These are phyloP conservation scores for Drosophila kohkoa DNA, from an alignment of 1,140 invertebrate genomes.

Conservation along the genomic window DNA sequence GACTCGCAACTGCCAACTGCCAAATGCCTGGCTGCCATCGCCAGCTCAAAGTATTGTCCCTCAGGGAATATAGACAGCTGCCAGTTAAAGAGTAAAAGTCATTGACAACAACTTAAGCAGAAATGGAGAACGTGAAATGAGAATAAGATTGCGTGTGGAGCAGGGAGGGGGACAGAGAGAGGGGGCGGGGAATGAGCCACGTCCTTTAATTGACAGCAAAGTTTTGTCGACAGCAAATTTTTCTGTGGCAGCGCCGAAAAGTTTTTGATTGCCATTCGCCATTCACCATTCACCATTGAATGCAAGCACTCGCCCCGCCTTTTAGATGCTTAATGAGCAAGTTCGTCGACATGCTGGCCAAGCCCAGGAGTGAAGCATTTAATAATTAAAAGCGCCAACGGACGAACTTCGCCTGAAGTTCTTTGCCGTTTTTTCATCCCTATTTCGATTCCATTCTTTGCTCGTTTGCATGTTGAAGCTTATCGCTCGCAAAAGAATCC, in stretches of 20 bases:
- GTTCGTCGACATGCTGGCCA: constrained; percentile 47
- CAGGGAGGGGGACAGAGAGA: not conserved
- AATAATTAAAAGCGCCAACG: constrained; percentile 69
- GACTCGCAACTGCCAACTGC: not conserved
- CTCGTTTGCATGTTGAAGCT: constrained; percentile 63
- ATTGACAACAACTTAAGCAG: constrained; percentile 58
- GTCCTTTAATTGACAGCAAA: constrained; percentile 72
- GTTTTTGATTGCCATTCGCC: constrained; percentile 60
- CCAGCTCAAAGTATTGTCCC: constrained; percentile 43
- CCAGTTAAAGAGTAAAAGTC: constrained; percentile 79
- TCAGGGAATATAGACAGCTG: constrained; percentile 59
- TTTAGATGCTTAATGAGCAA: constrained; percentile 63
- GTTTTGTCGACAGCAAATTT: constrained; percentile 34
- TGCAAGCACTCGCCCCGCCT: constrained; percentile 1
- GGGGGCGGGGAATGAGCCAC: constrained; percentile 1
- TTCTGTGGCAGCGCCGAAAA: constrained; percentile 47
- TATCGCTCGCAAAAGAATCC: constrained; percentile 39
- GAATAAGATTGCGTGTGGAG: not conserved
- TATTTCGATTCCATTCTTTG: constrained; percentile 1
- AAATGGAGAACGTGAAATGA: constrained; percentile 11
- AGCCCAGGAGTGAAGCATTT: constrained; percentile 40
- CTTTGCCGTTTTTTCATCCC: not conserved
- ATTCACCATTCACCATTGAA: not conserved
- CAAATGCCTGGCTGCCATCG: constrained; percentile 5
- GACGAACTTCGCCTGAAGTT: not conserved